Conservation (phyloP, 2,113 vertebrate species). For the Pithys albifrons region DNA sequence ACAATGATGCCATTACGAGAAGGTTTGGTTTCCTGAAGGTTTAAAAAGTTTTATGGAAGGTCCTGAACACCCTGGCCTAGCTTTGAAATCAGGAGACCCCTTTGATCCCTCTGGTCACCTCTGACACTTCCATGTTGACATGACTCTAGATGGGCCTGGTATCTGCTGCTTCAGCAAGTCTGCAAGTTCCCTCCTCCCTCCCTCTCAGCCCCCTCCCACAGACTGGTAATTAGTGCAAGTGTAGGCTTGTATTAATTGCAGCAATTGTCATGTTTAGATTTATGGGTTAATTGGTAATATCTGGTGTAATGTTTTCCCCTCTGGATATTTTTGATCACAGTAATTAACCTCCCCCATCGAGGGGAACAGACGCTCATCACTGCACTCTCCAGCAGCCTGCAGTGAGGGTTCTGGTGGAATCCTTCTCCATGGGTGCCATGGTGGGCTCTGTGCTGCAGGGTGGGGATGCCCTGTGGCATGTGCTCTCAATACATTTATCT, state of each 20-base stretch:
- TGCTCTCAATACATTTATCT: fast-evolving
- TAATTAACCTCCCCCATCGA: not conserved
- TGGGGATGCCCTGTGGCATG: not conserved
- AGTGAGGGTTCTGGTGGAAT: not conserved
- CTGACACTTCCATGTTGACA: not conserved
- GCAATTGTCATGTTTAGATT: constrained; percentile 13
- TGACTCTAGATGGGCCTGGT: not conserved
- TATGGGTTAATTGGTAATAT: constrained; percentile 62
- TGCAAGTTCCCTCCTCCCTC: not conserved
- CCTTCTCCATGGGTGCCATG: fast-evolving
- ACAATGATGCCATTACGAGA: fast-evolving
- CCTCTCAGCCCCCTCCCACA: not conserved
- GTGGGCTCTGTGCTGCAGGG: not conserved
- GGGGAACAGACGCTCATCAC: not conserved
- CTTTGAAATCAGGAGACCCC: not conserved
- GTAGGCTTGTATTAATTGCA: constrained; percentile 35
- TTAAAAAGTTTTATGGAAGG: not conserved
- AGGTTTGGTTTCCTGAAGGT: not conserved
- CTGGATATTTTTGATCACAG: not conserved
- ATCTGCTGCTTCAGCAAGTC: fast-evolving
- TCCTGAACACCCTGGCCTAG: fast-evolving
- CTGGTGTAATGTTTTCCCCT: not conserved
- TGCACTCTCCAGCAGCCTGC: not conserved
- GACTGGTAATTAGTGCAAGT: not conserved
- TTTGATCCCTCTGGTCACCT: not conserved